Percentiles rank a stretch among this genome's conserved stretches.
Evolutionary conservation across 1,140 invertebrate genomes (phyloP).

Genomic region (Cydia splendana): DNA sequence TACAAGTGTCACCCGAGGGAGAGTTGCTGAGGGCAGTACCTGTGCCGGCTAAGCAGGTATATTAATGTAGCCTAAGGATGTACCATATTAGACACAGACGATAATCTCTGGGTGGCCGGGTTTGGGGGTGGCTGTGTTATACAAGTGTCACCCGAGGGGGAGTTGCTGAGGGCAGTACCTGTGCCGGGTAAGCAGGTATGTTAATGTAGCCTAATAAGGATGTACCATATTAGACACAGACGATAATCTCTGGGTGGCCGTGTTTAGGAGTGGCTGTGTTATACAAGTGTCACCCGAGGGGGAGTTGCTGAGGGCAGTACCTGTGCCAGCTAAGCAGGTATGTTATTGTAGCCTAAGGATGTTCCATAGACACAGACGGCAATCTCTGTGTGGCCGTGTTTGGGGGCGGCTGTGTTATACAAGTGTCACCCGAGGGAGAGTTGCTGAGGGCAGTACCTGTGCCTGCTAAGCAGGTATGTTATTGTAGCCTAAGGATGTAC

Average conservation of each 20-base stretch:
- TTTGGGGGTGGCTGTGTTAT: constrained; percentile 42
- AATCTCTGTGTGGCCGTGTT: constrained; percentile 40
- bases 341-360: constrained; percentile 51
- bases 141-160: constrained; percentile 64
- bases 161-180: constrained; percentile 80
- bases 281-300: constrained; percentile 67
- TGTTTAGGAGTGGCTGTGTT: constrained; percentile 35
- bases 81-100: neutral
- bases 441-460: constrained; percentile 82
- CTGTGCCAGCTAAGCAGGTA: constrained; percentile 85
- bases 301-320: constrained; percentile 80
- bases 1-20: constrained; percentile 66
- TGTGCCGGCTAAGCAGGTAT: constrained; percentile 84
- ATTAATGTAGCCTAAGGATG: constrained; percentile 51
- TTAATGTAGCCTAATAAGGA: constrained; percentile 68
- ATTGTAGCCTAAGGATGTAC: constrained; percentile 52
- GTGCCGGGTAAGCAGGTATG: constrained; percentile 84
- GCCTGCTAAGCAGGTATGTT: constrained; percentile 83
- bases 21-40: constrained; percentile 81
- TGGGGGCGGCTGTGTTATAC: constrained; percentile 44
- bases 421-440: constrained; percentile 68
- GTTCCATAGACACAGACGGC: neutral
- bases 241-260: constrained; percentile 40
- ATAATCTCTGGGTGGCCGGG: constrained; percentile 41
- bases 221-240: neutral